Conservation (phyloP, 1,140 invertebrate species). For the Drosophila sucinea region DNA sequence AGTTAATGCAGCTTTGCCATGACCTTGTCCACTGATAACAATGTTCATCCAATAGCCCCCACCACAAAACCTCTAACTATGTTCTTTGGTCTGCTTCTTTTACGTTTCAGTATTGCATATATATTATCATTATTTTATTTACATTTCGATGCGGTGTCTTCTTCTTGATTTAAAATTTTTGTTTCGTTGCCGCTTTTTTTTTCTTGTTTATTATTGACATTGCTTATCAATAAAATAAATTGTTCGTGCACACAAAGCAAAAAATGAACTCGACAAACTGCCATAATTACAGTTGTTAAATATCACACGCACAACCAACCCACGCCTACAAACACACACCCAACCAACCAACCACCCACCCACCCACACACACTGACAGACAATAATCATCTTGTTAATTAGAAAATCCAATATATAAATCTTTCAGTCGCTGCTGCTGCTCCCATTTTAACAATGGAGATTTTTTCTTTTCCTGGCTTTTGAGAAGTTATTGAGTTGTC, state of each 20-base stretch:
- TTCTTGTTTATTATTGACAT: conserved; percentile 38
- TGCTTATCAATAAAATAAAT: conserved; percentile 65
- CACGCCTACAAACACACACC: conserved; percentile 23
- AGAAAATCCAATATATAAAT: conserved; percentile 54
- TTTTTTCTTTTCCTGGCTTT: background rate
- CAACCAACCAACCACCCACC: conserved; percentile 20
- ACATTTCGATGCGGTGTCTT: background rate
- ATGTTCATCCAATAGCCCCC: background rate
- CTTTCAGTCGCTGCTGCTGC: conserved; percentile 31
- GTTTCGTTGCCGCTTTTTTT: conserved; percentile 18
- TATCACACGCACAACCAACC: conserved; percentile 24
- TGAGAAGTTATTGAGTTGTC: background rate
- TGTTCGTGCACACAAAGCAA: conserved; percentile 54
- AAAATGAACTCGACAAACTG: conserved; percentile 10
- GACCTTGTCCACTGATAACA: conserved; percentile 58
- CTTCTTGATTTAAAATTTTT: background rate
- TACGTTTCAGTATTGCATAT: conserved; percentile 21
- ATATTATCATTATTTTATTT: conserved; percentile 15
- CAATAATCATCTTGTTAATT: conserved; percentile 58
- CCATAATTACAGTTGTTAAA: conserved; percentile 77
- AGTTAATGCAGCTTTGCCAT: conserved; percentile 42
- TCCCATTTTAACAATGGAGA: conserved; percentile 8
- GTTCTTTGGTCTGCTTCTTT: conserved; percentile 9
- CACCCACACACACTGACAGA: conserved; percentile 15
- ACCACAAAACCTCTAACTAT: background rate